phyloP scores from a whole-genome alignment of 2,113 vertebrate species.

The Vulpes vulpes region DNA sequence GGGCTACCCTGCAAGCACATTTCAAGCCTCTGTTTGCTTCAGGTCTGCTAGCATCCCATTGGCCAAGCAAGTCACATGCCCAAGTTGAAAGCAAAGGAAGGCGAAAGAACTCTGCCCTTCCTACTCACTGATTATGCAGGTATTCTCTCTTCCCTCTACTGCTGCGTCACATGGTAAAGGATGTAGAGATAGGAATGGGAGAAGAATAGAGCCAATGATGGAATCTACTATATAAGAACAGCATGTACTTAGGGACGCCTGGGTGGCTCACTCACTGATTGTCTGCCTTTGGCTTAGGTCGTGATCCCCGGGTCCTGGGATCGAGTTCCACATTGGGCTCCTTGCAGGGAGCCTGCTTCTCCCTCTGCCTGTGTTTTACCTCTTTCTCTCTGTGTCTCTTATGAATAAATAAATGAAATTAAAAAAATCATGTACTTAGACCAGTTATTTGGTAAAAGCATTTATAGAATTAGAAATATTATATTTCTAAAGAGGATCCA shows the following conservation, averaged over 20 bases:
- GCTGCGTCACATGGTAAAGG: neutral
- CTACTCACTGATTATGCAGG: neutral
- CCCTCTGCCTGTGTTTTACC: no score
- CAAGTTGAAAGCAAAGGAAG: neutral
- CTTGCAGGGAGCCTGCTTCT: no score
- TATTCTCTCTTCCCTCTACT: neutral
- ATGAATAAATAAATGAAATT: no score
- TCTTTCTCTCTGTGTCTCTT: no score
- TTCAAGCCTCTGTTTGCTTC: neutral
- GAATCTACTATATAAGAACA: neutral
- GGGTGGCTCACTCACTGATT: no score
- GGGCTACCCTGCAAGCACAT: neutral
- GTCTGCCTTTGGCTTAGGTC: no score
- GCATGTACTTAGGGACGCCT: neutral
- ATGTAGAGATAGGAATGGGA: neutral
- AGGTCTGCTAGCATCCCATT: neutral
- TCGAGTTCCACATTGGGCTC: no score
- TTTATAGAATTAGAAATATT: neutral
- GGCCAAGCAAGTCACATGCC: neutral
- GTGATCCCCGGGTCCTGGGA: no score
- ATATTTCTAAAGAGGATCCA: neutral
- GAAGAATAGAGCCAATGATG: neutral
- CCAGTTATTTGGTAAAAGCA: neutral
- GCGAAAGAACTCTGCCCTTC: neutral
- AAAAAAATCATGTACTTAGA: neutral